Percentiles rank a stretch among this genome's conserved stretches.
Conservation (phyloP, 2,797 vertebrate species). For the Eleutherodactylus coqui region DNA sequence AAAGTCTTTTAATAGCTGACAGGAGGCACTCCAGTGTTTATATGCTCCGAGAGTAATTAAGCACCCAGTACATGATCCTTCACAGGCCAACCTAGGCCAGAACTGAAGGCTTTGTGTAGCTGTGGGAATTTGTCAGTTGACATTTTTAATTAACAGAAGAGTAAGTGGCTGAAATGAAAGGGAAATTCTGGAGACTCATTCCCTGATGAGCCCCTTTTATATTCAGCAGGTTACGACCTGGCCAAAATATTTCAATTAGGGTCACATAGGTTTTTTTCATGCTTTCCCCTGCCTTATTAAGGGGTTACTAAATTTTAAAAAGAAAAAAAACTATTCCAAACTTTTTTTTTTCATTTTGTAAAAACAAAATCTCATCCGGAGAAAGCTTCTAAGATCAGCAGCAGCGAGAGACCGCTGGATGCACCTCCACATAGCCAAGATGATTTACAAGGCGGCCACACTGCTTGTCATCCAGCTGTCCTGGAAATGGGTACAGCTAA, state of each 20-base stretch:
- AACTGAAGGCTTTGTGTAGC: slow-evolving; percentile 31
- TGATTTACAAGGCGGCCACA: neutral
- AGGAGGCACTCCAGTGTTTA: slow-evolving; percentile 10
- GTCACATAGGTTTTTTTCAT: neutral
- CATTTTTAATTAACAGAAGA: slow-evolving; percentile 40
- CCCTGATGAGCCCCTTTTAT: neutral
- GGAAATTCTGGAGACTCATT: neutral
- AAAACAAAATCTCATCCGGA: neutral
- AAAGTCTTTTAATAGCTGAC: slow-evolving; percentile 3
- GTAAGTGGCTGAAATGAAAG: neutral
- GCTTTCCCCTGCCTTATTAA: neutral
- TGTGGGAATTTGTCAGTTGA: slow-evolving; percentile 35
- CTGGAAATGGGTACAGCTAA: neutral
- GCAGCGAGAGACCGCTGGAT: neutral
- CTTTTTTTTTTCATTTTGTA: neutral
- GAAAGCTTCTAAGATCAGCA: neutral
- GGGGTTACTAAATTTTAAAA: neutral
- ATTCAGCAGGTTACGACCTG: neutral
- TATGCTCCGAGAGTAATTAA: neutral
- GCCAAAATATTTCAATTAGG: slow-evolving; percentile 33
- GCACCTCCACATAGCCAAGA: neutral
- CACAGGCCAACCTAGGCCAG: neutral
- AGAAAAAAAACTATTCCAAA: neutral
- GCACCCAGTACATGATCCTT: neutral
- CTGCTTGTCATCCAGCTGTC: too few species aligned